Conservation (phyloP, 1,140 invertebrate genomes). For the Papilio polytes region DNA sequence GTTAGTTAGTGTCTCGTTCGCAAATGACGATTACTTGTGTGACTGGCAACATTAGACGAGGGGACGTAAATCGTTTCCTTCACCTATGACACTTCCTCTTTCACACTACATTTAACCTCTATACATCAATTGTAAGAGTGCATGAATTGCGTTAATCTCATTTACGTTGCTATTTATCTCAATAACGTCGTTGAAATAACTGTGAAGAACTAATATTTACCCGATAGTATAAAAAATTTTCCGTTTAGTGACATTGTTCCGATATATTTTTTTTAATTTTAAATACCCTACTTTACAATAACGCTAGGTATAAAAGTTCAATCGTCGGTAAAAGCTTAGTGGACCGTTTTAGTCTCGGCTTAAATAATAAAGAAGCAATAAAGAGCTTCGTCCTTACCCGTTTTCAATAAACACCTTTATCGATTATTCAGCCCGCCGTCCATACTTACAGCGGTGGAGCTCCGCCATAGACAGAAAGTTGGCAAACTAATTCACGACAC, state of each 20-base stretch:
- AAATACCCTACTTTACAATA: background rate
- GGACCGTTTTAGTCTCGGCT: conserved; percentile 52
- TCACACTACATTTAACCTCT: conserved; percentile 48
- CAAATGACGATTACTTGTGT: conserved; percentile 17
- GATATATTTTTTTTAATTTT: background rate
- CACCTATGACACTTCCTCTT: conserved; percentile 46
- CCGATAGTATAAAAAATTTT: too few relatives aligned
- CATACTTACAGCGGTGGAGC: conserved; percentile 81
- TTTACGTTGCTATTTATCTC: background rate
- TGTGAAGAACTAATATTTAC: background rate
- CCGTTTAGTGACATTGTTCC: too few relatives aligned
- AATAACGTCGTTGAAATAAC: background rate
- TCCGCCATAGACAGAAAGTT: conserved; percentile 82
- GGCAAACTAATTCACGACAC: conserved; percentile 83
- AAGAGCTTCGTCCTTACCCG: conserved; percentile 80
- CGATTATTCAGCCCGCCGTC: conserved; percentile 82
- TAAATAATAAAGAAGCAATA: conserved; percentile 82
- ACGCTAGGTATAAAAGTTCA: background rate
- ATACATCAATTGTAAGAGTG: conserved; percentile 33
- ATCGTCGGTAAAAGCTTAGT: conserved; percentile 31
- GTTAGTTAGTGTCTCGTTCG: background rate
- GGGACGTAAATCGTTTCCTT: conserved; percentile 30
- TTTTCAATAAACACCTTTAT: conserved; percentile 84
- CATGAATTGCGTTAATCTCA: background rate
- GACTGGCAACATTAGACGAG: conserved; percentile 23